Evolutionary conservation across 2,888 invertebrate species (phyloP).

Genomic region (Lasioglossum vierecki): DNA sequence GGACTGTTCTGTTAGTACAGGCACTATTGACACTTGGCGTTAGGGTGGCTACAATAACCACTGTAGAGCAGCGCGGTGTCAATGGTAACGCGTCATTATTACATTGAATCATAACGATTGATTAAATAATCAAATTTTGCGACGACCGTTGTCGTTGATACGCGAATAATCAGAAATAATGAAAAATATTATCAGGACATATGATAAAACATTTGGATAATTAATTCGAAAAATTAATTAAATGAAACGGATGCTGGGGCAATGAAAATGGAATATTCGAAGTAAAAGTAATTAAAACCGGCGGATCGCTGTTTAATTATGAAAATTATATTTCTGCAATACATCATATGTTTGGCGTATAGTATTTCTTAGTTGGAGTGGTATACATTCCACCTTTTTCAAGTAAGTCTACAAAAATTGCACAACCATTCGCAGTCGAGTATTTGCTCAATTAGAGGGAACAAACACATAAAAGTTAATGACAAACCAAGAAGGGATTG

Average conservation of each 20-base stretch:
- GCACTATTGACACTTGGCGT: not conserved
- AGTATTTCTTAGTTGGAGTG: not conserved
- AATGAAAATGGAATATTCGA: not conserved
- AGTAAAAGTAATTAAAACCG: not conserved
- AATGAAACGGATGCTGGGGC: not conserved
- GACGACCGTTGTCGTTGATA: not conserved
- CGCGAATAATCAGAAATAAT: not conserved
- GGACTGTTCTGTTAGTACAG: not conserved
- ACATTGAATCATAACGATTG: conserved; percentile 1
- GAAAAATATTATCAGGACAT: not conserved
- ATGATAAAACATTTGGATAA: not conserved
- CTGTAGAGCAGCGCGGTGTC: not conserved
- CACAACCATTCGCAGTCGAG: not conserved
- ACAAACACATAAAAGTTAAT: not conserved
- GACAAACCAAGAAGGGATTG: not conserved
- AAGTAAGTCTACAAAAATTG: not conserved
- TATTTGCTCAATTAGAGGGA: not conserved
- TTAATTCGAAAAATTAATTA: not conserved
- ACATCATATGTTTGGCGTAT: not conserved
- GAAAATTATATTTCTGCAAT: not conserved
- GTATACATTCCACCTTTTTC: not conserved
- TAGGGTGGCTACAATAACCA: not conserved
- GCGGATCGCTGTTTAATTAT: not conserved
- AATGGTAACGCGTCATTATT: not conserved
- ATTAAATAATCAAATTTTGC: conserved; percentile 16